phyloP scores from a whole-genome alignment of 2,797 vertebrate genomes.

The Esox lucius region DNA sequence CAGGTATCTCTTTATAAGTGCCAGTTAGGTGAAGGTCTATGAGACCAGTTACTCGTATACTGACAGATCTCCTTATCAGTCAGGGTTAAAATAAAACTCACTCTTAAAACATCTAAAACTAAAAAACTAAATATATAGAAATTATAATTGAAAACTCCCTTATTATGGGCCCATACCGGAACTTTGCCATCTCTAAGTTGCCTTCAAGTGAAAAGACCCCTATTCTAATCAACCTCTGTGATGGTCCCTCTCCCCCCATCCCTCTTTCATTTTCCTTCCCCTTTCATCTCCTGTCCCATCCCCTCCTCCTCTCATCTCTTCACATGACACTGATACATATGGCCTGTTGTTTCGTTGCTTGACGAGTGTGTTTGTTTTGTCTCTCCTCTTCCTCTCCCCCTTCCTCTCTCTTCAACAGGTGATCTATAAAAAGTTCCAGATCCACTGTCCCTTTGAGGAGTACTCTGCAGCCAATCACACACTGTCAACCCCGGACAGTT shows the following conservation, averaged over 20 bases:
- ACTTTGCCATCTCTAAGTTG: too few species aligned
- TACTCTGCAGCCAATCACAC: conserved; percentile 73
- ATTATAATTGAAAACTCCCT: too few species aligned
- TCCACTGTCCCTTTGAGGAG: conserved; percentile 85
- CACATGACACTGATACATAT: not conserved
- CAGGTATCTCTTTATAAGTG: too few species aligned
- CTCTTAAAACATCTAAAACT: too few species aligned
- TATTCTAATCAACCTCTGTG: conserved; percentile 27
- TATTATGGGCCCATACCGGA: too few species aligned
- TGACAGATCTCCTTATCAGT: not conserved
- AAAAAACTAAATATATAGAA: too few species aligned
- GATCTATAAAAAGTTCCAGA: conserved; percentile 94
- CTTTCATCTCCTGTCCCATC: too few species aligned
- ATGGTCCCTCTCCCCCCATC: not conserved
- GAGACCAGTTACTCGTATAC: not conserved
- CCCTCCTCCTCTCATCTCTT: not conserved
- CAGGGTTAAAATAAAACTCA: too few species aligned
- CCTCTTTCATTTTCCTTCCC: not conserved
- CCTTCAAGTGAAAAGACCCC: too few species aligned
- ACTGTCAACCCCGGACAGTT: conserved; percentile 28
- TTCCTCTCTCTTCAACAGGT: conserved; percentile 74
- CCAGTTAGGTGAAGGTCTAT: not conserved
- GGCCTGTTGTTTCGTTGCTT: not conserved
- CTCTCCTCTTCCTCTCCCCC: not conserved
- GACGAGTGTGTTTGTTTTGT: not conserved